A percentile compares a stretch with the other conserved stretches of the same genome.
phyloP scores from a whole-genome alignment of 2,113 vertebrate genomes.

The Xiphophorus hellerii region DNA sequence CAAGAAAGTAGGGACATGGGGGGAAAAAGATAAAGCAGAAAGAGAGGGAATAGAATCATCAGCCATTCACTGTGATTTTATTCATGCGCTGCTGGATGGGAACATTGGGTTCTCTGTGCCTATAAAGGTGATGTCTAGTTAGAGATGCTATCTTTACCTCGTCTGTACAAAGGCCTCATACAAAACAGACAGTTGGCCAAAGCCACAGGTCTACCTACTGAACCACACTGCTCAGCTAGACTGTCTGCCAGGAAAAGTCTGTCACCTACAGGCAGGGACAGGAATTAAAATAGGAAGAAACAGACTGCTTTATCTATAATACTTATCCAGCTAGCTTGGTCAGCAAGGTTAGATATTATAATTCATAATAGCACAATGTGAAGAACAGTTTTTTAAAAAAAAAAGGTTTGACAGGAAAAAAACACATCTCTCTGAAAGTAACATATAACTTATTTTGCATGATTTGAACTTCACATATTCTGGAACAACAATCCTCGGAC shows the following conservation, averaged over 20 bases:
- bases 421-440: not conserved
- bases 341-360: not conserved
- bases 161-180: conserved; percentile 68
- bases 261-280: conserved; percentile 61
- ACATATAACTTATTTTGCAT: not conserved
- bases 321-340: not conserved
- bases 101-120: conserved; percentile 68
- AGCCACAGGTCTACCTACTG: conserved; percentile 38
- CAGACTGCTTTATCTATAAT: not conserved
- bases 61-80: conserved; percentile 31
- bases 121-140: conserved; percentile 60
- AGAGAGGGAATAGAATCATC: conserved; percentile 31
- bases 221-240: not conserved
- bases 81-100: conserved; percentile 50
- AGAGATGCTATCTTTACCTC: conserved; percentile 72
- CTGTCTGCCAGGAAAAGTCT: conserved; percentile 54
- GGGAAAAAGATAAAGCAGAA: conserved; percentile 13
- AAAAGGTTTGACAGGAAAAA: too few species aligned
- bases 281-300: not conserved
- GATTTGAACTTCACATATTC: too few species aligned
- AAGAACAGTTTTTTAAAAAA: not conserved
- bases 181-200: conserved; percentile 46
- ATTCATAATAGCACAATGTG: not conserved
- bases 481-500: too few species aligned
- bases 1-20: not conserved